Evolutionary conservation across 2,888 invertebrate genomes (phyloP).

Genomic region (Idaea aversata): DNA sequence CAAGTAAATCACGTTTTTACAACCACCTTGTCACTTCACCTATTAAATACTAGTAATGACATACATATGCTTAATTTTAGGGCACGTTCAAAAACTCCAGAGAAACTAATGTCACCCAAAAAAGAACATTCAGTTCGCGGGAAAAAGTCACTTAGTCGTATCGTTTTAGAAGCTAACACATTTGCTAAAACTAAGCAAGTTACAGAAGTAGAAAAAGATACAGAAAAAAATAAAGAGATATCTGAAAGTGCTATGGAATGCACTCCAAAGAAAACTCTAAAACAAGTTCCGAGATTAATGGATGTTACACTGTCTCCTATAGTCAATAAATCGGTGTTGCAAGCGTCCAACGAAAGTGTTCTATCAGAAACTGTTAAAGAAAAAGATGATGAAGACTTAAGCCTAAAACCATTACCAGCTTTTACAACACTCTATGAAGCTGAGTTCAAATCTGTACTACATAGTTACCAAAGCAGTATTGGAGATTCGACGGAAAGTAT

Average conservation of each 20-base stretch:
- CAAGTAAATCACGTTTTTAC: too few species aligned
- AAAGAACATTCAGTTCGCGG: constrained; percentile 47
- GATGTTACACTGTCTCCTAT: constrained; percentile 71
- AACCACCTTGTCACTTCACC: too few species aligned
- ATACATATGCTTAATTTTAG: constrained; percentile 37
- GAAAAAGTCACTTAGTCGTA: constrained; percentile 64
- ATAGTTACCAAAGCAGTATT: constrained; percentile 58
- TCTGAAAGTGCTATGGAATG: constrained; percentile 51
- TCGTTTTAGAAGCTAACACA: constrained; percentile 69
- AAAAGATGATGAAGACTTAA: constrained; percentile 32
- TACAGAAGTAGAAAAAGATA: constrained; percentile 41
- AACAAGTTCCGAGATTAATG: constrained; percentile 51
- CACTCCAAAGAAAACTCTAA: constrained; percentile 63
- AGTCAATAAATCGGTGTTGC: constrained; percentile 62
- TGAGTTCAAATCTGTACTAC: constrained; percentile 56
- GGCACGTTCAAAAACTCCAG: constrained; percentile 69
- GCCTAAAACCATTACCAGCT: constrained; percentile 45
- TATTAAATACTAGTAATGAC: background rate
- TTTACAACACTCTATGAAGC: constrained; percentile 57
- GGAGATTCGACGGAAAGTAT: constrained; percentile 42
- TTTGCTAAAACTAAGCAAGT: constrained; percentile 61
- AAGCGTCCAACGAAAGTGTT: constrained; percentile 55
- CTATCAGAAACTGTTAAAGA: constrained; percentile 41
- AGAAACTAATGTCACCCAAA: constrained; percentile 63
- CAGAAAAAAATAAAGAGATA: constrained; percentile 34